Conservation (phyloP, 1,140 invertebrate species). For the Paraescarpia echinospica region DNA sequence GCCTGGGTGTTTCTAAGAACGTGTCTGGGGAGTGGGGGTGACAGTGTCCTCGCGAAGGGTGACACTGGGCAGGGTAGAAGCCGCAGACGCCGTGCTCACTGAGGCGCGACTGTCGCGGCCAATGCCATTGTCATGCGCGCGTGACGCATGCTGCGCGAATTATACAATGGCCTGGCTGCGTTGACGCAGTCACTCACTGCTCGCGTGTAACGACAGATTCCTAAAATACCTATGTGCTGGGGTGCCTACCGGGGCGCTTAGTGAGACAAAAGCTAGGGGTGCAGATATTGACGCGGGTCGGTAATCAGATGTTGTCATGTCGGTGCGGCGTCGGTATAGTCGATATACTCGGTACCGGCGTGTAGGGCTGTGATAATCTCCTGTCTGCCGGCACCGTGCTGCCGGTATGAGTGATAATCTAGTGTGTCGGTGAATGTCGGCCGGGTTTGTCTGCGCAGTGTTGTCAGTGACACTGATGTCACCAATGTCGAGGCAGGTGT, state of each 20-base stretch:
- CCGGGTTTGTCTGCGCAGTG: background rate
- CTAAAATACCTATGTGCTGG: background rate
- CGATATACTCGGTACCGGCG: background rate
- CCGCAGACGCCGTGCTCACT: background rate
- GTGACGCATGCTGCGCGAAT: background rate
- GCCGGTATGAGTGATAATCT: background rate
- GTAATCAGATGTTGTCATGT: constrained; percentile 5
- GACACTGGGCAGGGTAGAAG: background rate
- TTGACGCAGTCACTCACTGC: background rate
- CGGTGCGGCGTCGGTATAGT: background rate
- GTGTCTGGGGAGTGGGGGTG: too few species aligned
- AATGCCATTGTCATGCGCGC: background rate
- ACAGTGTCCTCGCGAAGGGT: background rate
- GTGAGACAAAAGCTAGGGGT: background rate
- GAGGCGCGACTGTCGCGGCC: background rate
- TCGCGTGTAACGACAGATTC: background rate
- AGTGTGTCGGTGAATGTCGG: background rate
- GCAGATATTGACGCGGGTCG: background rate
- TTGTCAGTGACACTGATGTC: background rate
- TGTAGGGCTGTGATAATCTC: background rate
- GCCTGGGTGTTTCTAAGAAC: background rate
- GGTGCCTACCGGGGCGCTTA: background rate
- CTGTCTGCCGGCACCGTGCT: background rate
- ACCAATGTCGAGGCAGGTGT: background rate
- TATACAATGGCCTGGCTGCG: background rate